phyloP scores from a whole-genome alignment of 2,797 vertebrate species.

The Brachyrhaphis roseni region DNA sequence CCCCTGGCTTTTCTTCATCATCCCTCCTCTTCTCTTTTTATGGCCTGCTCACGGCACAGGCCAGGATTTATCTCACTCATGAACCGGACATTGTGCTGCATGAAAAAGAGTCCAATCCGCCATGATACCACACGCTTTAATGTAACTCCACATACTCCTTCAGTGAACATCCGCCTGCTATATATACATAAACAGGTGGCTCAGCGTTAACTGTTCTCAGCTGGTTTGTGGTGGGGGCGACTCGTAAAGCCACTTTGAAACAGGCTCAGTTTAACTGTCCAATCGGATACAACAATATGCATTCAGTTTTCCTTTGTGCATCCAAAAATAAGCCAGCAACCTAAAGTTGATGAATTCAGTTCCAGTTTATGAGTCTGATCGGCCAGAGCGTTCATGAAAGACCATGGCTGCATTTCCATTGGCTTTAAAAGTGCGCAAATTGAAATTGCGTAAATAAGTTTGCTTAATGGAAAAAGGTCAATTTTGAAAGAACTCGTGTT shows the following conservation, averaged over 20 bases:
- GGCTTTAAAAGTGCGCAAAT: too few relatives aligned
- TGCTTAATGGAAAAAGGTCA: too few relatives aligned
- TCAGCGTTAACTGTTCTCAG: conserved; percentile 53
- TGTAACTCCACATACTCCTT: conserved; percentile 67
- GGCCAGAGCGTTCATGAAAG: not conserved
- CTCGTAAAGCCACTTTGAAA: conserved; percentile 23
- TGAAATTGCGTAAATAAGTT: too few relatives aligned
- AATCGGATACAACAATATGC: not conserved
- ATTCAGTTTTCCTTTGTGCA: not conserved
- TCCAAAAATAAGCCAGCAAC: not conserved
- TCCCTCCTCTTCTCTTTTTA: conserved; percentile 53
- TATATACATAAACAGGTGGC: conserved; percentile 74
- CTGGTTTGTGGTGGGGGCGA: conserved; percentile 21
- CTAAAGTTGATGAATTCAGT: not conserved
- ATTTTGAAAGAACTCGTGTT: too few relatives aligned
- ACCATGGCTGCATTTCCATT: not conserved
- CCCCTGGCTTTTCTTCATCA: not conserved
- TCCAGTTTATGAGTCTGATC: not conserved
- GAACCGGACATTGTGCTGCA: conserved; percentile 73
- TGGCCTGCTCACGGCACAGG: conserved; percentile 61
- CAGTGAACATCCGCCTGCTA: conserved; percentile 61
- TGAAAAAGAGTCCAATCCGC: conserved; percentile 57
- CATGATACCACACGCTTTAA: conserved; percentile 42
- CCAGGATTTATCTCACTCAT: conserved; percentile 71
- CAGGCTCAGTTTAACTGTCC: not conserved